Evolutionary conservation across 2,888 invertebrate genomes (phyloP), one percentile per base, ranked within the genome.

Genomic region (Eupithecia centaureata): DNA sequence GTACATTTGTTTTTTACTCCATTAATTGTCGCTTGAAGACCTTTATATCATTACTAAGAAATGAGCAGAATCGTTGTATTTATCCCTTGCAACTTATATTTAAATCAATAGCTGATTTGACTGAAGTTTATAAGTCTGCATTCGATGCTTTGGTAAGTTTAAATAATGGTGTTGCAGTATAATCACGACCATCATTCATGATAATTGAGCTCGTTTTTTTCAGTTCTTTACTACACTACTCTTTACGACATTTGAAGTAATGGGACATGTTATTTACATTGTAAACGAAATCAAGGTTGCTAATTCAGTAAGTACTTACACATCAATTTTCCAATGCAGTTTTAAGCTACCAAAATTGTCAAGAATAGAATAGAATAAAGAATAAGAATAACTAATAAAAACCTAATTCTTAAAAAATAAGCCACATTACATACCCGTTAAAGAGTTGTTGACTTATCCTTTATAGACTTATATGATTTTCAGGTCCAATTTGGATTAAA

Each of bases 61-160:
- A 52, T 3, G 27, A 3, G 10, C 7, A 32, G 5, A 8, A 8
- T n/a, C 5, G n/a, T 27, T 15, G 15, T 27, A 5, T n/a, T 42
- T 15, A 15, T 15, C 15, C 52, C 2, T 13, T 52, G 27, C 27
- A 27, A 27, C 52, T 52, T 27, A 15, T 52, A 5, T 52, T 25
- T 27, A 52, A 12, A 52, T 52, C 52, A 13, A 27, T 52, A 52
- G 27, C 27, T 15, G 27, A 52, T 27, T 15, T 52, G 27, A 25
- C 52, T 25, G 52, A 52, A 52, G 27, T 52, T 0, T 52, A 52
- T 15, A 27, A 52, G 15, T 52, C 52, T 27, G 52, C 52, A 25
- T 52, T 52, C 15, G 52, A 25, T 52, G 15, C 2, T 52, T 52
- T 52, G 52, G 52, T 52, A 15, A 52, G 52, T 52, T 27, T 2